Evolutionary conservation across 2,797 vertebrate species (phyloP).

Genomic region (Fringilla coelebs): DNA sequence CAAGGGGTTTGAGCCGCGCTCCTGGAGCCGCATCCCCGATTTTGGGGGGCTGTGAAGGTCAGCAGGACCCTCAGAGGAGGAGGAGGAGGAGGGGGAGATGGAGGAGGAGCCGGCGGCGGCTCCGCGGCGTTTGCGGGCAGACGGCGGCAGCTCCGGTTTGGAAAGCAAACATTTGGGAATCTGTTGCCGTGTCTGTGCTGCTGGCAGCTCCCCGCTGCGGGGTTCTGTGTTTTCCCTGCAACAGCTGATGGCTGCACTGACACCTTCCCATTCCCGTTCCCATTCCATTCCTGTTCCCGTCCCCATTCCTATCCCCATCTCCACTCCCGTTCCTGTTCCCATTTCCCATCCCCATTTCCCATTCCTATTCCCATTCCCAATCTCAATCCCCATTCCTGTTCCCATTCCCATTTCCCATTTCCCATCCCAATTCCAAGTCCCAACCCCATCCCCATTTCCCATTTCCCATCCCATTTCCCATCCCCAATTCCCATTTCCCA

Average conservation of each 20-base stretch:
- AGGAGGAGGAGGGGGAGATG: not conserved
- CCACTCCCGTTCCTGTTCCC: no score
- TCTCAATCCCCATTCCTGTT: no score
- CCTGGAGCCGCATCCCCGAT: not conserved
- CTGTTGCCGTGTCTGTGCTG: not conserved
- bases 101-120: not conserved
- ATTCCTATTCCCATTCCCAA: no score
- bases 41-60: not conserved
- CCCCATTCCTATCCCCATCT: no score
- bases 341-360: no score
- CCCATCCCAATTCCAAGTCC: no score
- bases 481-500: no score
- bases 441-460: no score
- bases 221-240: not conserved
- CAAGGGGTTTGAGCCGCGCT: not conserved
- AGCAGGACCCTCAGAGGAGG: not conserved
- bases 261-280: not conserved
- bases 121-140: not conserved
- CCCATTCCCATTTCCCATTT: no score
- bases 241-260: not conserved
- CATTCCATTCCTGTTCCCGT: not conserved
- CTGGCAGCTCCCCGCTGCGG: not conserved
- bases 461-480: no score
- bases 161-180: slow-evolving; percentile 30
- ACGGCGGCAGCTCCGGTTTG: not conserved